Evolutionary conservation across 2,888 invertebrate genomes (phyloP), one percentile per base, ranked within the genome.

Genomic region (Stegana nigrithorax): DNA sequence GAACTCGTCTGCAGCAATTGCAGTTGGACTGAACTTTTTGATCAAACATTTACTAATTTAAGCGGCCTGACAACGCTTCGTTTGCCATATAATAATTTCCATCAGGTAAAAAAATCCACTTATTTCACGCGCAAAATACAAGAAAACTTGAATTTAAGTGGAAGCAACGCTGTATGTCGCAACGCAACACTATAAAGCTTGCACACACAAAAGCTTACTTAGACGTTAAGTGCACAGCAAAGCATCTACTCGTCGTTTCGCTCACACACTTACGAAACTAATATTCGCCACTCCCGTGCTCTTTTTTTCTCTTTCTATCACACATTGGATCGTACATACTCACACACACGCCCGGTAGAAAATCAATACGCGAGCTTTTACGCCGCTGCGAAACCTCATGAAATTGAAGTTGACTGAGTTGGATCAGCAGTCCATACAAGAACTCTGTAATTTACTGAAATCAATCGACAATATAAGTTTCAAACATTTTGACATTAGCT

Each of bases 331-430:
- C 10, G 25, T 10, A 21, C 2, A 59, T 60, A 63, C 69, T 64
- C 60, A 71, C 69, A 61, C 66, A 51, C 63, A 79, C 69, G 60
- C 60, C n/a, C 62, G 68, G 69, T 76, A 86, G 85, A 78, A 81
- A 81, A 83, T 86, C 80, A 84, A 86, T 83, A 81, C 80, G 42
- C 71, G 70, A 80, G 83, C 84, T 75, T 85, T 86, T 68, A 73
- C 74, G 67, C 81, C 83, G 67, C 73, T 86, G 58, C 79, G 78
- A 72, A 74, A 82, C 55, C 73, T 86, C 64, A 78, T 81, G 57
- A 84, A 82, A 73, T 73, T 86, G 32, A 82, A 81, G 71, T 68
- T 85, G 66, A 83, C 85, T 19, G 81, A 85, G 60, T 67, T 85
- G 69, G 78, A 83, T 47, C 71, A 80, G 63, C 58, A 65, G 2